These are phyloP conservation scores for Drosophila kurseongensis DNA, from an alignment of 1,140 invertebrate genomes.

Conservation along the genomic window DNA sequence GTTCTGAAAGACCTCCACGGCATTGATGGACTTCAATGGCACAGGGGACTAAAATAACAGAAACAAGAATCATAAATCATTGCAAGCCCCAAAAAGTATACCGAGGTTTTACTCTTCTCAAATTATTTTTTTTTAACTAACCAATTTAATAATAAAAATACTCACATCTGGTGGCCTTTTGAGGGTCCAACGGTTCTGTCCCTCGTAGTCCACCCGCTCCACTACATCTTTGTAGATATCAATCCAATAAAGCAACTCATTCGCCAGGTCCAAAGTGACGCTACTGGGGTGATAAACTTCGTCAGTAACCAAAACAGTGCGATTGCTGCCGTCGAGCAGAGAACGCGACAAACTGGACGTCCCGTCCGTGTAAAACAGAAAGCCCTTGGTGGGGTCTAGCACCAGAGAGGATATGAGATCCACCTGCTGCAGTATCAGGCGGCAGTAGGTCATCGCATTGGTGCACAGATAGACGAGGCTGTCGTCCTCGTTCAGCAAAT, in stretches of 20 bases:
- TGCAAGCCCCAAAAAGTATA: conserved; percentile 12
- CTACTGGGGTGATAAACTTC: conserved; percentile 91
- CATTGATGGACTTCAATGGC: conserved; percentile 86
- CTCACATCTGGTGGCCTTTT: conserved; percentile 86
- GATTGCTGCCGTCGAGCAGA: conserved; percentile 87
- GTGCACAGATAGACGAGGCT: conserved; percentile 91
- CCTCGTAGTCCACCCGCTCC: conserved; percentile 90
- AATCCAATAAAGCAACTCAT: conserved; percentile 91
- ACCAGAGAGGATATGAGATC: conserved; percentile 90
- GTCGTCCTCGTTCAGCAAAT: conserved; percentile 91
- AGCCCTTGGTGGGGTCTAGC: conserved; percentile 92
- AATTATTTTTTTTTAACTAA: too few relatives aligned
- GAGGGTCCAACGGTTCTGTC: conserved; percentile 88
- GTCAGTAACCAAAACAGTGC: conserved; percentile 86
- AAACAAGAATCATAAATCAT: conserved; percentile 9
- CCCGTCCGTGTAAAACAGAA: conserved; percentile 92
- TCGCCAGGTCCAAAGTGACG: conserved; percentile 90
- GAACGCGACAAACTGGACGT: conserved; percentile 88
- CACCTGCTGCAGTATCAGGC: conserved; percentile 89
- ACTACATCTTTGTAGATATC: conserved; percentile 91
- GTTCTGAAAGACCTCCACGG: conserved; percentile 90
- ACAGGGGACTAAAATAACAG: conserved; percentile 87
- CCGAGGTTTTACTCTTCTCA: background rate
- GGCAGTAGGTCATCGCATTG: conserved; percentile 87
- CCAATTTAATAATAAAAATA: conserved; percentile 9